Base-by-base conservation (phyloP, 1,140 invertebrate species). In the Leguminivora glycinivorella region DNA sequence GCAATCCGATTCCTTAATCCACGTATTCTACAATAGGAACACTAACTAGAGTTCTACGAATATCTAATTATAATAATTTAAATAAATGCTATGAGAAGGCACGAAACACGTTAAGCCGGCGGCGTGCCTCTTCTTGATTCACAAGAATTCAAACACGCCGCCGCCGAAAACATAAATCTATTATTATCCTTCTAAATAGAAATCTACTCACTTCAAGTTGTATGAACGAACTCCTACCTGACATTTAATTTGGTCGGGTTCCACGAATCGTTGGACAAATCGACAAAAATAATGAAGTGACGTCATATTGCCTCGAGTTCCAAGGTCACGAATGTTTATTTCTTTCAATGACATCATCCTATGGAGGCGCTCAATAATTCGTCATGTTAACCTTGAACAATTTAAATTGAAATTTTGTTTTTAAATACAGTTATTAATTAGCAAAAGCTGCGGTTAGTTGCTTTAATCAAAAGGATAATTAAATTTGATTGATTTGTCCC, bases 251-350 rank as follows among this genome's bases (percentile, higher is more conserved):
- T 70, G 17, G 68, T 71, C 70, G 74, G 24, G 9, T 79, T 70
- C 40, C 63, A 66, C 3, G 58, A 63, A 68, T n/a, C 58, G 26
- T 63, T 63, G 58, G 56, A 74, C 75, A 77, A 85, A 84, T 83
- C 80, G 81, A 87, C 83, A 67, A 85, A 85, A 85, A 87, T 87
- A 87, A 76, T 72, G 68, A 4, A 56, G 58, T 88, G 84, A 84
- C 85, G 84, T 85, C 80, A 84, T 71, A 56, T 73, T 72, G 74
- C 78, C 70, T 72, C 74, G 78, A 80, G 78, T 78, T 68, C 24
- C 82, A 83, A 87, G 85, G 83, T 75, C 73, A 31, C 25, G 58
- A 19, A 72, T 69, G 72, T 78, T 78, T 84, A 85, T 85, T 84
- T 82, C 70, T 78, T 78, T 78, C 63, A 71, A 72, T 87, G 84